A percentile compares a stretch with the other conserved stretches of the same genome.
These are phyloP conservation scores for Clarias fuscus DNA, from an alignment of 2,797 vertebrate genomes.

Conservation along the genomic window DNA sequence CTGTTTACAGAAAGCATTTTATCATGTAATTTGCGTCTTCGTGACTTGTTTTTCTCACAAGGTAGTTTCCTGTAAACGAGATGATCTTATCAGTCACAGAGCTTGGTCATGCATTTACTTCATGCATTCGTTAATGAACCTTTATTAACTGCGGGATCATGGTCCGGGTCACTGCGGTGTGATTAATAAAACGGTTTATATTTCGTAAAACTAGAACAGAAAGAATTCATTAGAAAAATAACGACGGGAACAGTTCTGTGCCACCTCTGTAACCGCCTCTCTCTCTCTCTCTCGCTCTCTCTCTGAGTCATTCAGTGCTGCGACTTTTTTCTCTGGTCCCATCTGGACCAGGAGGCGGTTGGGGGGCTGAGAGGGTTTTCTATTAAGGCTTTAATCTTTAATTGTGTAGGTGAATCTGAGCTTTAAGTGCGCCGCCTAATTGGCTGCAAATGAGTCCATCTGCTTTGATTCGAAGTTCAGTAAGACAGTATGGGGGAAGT, in stretches of 20 bases:
- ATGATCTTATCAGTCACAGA: neutral
- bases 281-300: constrained; percentile 19
- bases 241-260: neutral
- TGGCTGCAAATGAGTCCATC: constrained; percentile 78
- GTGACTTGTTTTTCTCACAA: neutral
- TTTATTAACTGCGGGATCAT: neutral
- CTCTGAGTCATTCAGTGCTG: constrained; percentile 20
- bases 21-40: neutral
- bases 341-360: constrained; percentile 54
- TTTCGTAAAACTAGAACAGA: neutral
- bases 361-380: constrained; percentile 47
- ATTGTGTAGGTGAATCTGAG: constrained; percentile 67
- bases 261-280: neutral
- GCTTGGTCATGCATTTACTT: neutral
- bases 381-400: constrained; percentile 60
- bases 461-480: constrained; percentile 72
- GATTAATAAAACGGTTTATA: neutral
- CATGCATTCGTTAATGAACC: neutral
- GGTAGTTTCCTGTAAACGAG: neutral
- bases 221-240: neutral
- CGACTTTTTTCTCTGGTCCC: constrained; percentile 39
- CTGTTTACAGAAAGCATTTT: neutral
- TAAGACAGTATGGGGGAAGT: constrained; percentile 52
- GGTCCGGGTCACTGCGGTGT: neutral
- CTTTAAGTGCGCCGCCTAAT: constrained; percentile 71